Evolutionary conservation across 2,113 vertebrate species (phyloP).

Genomic region (Channa maculata): DNA sequence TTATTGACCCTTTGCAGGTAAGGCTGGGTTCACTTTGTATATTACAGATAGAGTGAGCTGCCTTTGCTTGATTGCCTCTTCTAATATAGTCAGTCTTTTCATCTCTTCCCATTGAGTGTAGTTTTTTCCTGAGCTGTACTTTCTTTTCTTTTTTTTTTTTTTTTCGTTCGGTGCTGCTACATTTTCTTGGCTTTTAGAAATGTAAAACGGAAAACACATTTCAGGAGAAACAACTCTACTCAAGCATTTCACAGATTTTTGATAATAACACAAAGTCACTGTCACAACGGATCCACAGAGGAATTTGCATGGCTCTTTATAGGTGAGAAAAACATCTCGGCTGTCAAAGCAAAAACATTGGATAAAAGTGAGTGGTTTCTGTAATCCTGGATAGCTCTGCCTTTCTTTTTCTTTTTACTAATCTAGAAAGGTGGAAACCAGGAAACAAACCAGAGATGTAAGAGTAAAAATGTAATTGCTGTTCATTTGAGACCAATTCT

Average conservation of each 20-base stretch:
- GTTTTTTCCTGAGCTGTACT: neutral
- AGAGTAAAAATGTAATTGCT: neutral
- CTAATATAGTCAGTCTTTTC: too few species aligned
- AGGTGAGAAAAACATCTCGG: neutral
- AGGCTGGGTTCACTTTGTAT: constrained; percentile 13
- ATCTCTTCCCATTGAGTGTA: too few species aligned
- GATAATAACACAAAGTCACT: constrained; percentile 27
- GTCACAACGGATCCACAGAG: neutral
- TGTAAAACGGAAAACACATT: neutral
- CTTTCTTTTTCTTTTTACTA: neutral
- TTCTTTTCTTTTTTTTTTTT: too few species aligned
- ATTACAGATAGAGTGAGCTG: neutral
- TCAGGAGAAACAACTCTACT: neutral
- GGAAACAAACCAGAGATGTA: neutral
- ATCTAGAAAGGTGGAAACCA: neutral
- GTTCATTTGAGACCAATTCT: neutral
- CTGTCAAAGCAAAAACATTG: neutral
- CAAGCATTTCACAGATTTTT: constrained; percentile 25
- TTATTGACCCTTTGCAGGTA: constrained; percentile 88
- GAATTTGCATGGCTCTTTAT: neutral
- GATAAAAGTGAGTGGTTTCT: neutral
- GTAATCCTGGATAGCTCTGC: neutral
- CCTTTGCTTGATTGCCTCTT: neutral
- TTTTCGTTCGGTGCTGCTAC: too few species aligned
- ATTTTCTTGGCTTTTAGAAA: neutral